Evolutionary conservation across 1,140 invertebrate genomes (phyloP), one percentile per base, ranked within the genome.

Genomic region (Polypedilum pembai): DNA sequence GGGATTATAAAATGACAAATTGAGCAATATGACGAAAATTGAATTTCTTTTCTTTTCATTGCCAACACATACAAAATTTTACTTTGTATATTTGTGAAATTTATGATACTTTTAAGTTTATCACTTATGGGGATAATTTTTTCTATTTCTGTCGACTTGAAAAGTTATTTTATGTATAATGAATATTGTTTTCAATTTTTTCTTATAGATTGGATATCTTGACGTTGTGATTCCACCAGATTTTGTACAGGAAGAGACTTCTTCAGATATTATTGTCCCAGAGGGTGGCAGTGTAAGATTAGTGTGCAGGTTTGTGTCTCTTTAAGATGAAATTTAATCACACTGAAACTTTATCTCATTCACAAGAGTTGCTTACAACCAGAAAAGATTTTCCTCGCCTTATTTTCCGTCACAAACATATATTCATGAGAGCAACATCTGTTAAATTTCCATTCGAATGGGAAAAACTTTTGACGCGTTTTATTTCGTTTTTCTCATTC

Each of bases 211-310:
- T 82, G 91, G 91, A 10, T 87, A 87, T 78, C 83, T 95, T 77
- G 89, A 94, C 72, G 91, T 95, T 17, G 91, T 93, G 17, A 90
- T 94, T 77, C 92, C 92, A 8, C 92, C 92, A 8, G 92, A 94
- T 80, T 93, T 94, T 79, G 86, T 94, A 41, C 81, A 88, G 17
- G 90, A 92, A 77, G 91, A 92, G 77, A 93, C 91, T 10, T 92
- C 92, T 77, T 88, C 92, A 3, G 92, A 95, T 79, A 84, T 93
- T 2, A 91, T 91, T 84, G 88, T 92, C 8, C 88, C 90, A 20
- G 93, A 95, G 84, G 91, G 92, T 73, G 88, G 88, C 12, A 89
- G 88, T 5, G 89, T 92, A 33, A 85, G 83, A 75, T 79, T 89
- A 74, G 85, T 85, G 73, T 89, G 88, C 78, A 82, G 84, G 74